Evolutionary conservation across 2,113 vertebrate species (phyloP), one percentile per base, ranked within the genome.

Genomic region (Malurus elegans): DNA sequence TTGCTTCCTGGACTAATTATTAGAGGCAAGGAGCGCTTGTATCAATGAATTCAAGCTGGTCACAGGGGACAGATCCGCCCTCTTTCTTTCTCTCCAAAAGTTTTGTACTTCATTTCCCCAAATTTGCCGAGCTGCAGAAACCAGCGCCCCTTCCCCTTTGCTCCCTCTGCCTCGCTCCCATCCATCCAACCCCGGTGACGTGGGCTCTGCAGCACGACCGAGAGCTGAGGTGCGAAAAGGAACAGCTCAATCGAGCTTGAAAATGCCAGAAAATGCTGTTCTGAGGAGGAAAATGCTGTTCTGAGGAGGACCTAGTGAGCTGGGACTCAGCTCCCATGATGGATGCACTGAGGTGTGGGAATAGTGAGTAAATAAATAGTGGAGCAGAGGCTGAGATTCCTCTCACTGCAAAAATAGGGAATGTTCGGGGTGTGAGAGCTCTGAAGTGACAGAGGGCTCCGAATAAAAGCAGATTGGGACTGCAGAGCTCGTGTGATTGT

Each of bases 131-230:
- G 74, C 61, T 48, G 36, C 57, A 67, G 64, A 25, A 48, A 28
- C 6, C 79, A 69, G 44, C 53, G 4, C 31, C n/a, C 20, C 54
- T 76, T 65, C 42, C 21, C 60, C 47, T 94, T 8, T 1, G 24
- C 67, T 79, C 48, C 18, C 32, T 26, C 23, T 3, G 8, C 38
- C 57, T 72, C 50, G 0, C 44, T 36, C 17, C 42, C 56, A 20
- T n/a, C 86, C 61, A 3, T 21, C 78, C 48, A 32, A 81, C 53
- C 25, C 34, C 0, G 1, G 0, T 29, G 71, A 17, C 2, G 4
- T 9, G 72, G 18, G 42, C 60, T 67, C 81, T 85, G 81, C 82
- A 79, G 72, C 79, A 8, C 42, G 21, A 14, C 51, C 64, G 6
- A 23, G 79, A 84, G 62, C 79, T 61, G 66, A 81, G 58, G n/a